phyloP scores from a whole-genome alignment of 2,888 invertebrate genomes.

The Anodontia alba region DNA sequence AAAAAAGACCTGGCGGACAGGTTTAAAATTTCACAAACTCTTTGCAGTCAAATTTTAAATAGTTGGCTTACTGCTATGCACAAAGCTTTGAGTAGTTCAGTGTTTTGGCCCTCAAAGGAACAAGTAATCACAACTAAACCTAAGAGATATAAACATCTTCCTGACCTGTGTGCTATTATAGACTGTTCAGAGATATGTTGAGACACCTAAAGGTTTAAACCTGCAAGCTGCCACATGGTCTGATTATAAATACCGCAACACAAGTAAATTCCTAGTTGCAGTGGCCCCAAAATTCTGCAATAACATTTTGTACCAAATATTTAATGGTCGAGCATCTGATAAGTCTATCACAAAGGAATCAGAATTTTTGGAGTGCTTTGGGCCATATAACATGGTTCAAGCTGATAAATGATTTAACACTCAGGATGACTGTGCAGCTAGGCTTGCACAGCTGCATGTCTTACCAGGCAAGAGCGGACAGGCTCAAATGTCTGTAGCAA shows the following conservation, averaged over 20 bases:
- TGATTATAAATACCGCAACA: constrained; percentile 57
- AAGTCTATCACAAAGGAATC: constrained; percentile 56
- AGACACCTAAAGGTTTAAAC: constrained; percentile 36
- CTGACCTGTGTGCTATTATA: constrained; percentile 34
- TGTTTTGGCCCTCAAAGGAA: constrained; percentile 21
- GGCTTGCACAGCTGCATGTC: constrained; percentile 6
- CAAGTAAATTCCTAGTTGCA: constrained; percentile 56
- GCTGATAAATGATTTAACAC: constrained; percentile 39
- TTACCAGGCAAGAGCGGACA: constrained; percentile 28
- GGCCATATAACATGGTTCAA: constrained; percentile 49
- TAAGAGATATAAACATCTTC: neutral
- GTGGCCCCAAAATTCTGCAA: constrained; percentile 56
- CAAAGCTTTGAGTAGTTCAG: constrained; percentile 1
- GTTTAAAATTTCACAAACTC: constrained; percentile 11
- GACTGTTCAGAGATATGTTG: constrained; percentile 49
- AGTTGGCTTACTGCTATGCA: constrained; percentile 13
- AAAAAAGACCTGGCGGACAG: constrained; percentile 18
- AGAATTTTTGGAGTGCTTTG: constrained; percentile 41
- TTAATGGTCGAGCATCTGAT: constrained; percentile 53
- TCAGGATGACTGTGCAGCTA: constrained; percentile 24
- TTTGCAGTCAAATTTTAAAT: constrained; percentile 7
- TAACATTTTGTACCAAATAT: constrained; percentile 51
- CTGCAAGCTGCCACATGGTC: constrained; percentile 51
- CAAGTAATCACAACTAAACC: constrained; percentile 18
- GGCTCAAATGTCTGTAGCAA: constrained; percentile 26